phyloP scores from a whole-genome alignment of 2,797 vertebrate genomes.

The Holocentrus rufus region DNA sequence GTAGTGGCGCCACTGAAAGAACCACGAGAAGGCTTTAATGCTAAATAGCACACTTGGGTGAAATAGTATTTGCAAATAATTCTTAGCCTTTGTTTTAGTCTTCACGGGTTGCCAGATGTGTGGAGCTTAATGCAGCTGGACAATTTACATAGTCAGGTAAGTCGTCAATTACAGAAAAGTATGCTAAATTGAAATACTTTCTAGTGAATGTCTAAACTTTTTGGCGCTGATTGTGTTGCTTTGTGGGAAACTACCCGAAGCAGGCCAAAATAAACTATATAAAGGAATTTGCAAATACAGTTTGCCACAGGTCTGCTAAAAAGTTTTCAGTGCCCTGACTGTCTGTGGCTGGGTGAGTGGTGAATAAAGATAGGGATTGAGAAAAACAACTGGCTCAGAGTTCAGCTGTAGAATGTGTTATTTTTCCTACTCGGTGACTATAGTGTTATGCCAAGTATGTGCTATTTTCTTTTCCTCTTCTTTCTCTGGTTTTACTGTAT shows the following conservation, averaged over 20 bases:
- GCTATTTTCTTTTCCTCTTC: constrained; percentile 55
- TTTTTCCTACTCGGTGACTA: constrained; percentile 54
- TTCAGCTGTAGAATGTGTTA: constrained; percentile 62
- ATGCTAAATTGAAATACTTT: constrained; percentile 42
- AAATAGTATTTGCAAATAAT: constrained; percentile 35
- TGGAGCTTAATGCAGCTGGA: neutral
- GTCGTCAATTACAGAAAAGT: constrained; percentile 37
- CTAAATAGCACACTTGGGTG: constrained; percentile 31
- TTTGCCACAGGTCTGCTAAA: constrained; percentile 51
- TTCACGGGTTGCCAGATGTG: neutral
- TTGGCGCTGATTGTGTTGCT: constrained; percentile 37
- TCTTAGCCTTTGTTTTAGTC: neutral
- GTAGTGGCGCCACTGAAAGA: constrained; percentile 24
- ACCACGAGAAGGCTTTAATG: constrained; percentile 30
- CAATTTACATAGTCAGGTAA: neutral
- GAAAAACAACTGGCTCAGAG: constrained; percentile 52
- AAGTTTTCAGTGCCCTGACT: constrained; percentile 40
- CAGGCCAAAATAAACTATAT: constrained; percentile 57
- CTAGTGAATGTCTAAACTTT: constrained; percentile 43
- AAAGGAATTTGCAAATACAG: constrained; percentile 57
- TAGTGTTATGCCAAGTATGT: constrained; percentile 69
- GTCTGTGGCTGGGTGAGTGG: constrained; percentile 41
- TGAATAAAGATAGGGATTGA: constrained; percentile 52
- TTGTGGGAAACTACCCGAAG: constrained; percentile 35
- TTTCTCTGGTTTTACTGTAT: constrained; percentile 73